Evolutionary conservation across 2,113 vertebrate species (phyloP).

Genomic region (Ptilorrhoa leucosticta): DNA sequence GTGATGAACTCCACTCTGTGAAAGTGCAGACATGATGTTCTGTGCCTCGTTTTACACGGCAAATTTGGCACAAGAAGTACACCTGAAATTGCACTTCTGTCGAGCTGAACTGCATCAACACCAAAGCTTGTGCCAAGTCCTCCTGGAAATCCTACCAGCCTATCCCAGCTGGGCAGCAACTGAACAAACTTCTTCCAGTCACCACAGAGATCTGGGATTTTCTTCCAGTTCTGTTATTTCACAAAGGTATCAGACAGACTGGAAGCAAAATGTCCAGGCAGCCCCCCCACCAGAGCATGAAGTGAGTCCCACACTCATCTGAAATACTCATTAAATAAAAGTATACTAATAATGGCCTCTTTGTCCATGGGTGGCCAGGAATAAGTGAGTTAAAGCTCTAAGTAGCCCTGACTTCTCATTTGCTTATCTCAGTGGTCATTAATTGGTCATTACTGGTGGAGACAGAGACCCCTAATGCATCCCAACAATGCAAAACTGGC

Average conservation of each 20-base stretch:
- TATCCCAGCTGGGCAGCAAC: background rate
- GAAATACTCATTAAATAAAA: conserved; percentile 11
- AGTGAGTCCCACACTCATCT: background rate
- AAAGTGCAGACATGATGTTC: background rate
- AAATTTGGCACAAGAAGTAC: background rate
- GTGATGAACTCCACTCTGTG: background rate
- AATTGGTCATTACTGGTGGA: background rate
- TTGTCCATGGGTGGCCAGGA: background rate
- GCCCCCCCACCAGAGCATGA: rapidly evolving
- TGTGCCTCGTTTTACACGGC: background rate
- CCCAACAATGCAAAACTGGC: background rate
- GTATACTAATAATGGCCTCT: background rate
- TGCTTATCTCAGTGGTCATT: conserved; percentile 14
- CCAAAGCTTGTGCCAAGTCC: background rate
- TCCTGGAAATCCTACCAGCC: background rate
- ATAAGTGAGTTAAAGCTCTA: background rate
- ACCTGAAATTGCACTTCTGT: background rate
- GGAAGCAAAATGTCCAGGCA: background rate
- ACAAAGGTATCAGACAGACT: background rate
- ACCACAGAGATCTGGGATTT: background rate
- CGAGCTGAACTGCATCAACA: background rate
- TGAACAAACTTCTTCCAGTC: background rate
- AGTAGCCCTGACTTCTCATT: background rate
- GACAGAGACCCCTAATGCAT: background rate
- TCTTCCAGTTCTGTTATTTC: background rate